Evolutionary conservation across 2,888 invertebrate genomes (phyloP).

Genomic region (Lysandra coridon): DNA sequence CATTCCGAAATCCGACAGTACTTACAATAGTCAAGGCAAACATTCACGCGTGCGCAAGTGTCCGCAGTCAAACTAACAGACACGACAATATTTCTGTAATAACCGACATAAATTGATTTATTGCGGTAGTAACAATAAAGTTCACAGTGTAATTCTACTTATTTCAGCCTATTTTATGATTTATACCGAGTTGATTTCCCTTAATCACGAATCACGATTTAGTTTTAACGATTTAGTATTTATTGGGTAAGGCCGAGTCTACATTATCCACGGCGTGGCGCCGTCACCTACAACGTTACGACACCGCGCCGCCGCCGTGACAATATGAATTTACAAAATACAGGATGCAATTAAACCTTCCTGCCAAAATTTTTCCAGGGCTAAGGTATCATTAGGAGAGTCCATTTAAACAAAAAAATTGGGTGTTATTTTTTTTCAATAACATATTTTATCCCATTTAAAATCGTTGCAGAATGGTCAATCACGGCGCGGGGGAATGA

Average conservation of each 20-base stretch:
- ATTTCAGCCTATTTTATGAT: slow-evolving; percentile 11
- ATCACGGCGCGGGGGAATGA: too few species aligned
- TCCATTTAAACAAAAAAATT: too few species aligned
- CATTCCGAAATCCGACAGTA: slow-evolving; percentile 45
- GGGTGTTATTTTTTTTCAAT: too few species aligned
- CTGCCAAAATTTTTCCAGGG: too few species aligned
- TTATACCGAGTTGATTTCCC: background rate
- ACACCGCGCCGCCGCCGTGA: too few species aligned
- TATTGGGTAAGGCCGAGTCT: background rate
- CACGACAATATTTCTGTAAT: slow-evolving; percentile 26
- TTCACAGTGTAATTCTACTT: slow-evolving; percentile 7
- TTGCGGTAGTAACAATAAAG: background rate
- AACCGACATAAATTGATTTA: slow-evolving; percentile 24
- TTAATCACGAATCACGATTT: background rate
- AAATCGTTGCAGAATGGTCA: too few species aligned
- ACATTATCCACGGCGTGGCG: too few species aligned
- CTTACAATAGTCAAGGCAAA: slow-evolving; percentile 49
- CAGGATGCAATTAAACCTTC: too few species aligned
- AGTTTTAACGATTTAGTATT: background rate
- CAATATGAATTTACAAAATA: too few species aligned
- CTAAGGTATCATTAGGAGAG: too few species aligned
- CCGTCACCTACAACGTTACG: too few species aligned
- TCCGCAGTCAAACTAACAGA: slow-evolving; percentile 37
- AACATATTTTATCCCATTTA: too few species aligned
- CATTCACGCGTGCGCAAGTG: slow-evolving; percentile 47